These are phyloP conservation scores for Cephalopholis sonnerati DNA, from an alignment of 2,113 vertebrate species.

Conservation along the genomic window DNA sequence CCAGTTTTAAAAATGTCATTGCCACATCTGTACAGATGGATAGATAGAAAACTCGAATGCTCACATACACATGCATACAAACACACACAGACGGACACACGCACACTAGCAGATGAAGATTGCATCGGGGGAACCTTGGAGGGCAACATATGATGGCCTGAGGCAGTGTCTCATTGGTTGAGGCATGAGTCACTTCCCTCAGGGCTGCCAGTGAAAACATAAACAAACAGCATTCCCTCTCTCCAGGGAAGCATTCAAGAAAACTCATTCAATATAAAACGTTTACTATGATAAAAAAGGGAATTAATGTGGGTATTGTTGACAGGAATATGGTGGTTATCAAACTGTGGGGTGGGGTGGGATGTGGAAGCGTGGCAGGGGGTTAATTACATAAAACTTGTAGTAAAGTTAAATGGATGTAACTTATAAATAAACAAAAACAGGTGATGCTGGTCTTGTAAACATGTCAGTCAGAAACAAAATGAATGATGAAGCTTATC, in stretches of 20 bases:
- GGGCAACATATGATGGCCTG: conserved; percentile 77
- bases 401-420: not conserved
- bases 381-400: not conserved
- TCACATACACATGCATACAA: conserved; percentile 17
- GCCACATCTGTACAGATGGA: not conserved
- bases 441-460: not conserved
- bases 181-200: conserved; percentile 71
- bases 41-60: not conserved
- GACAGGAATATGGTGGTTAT: not conserved
- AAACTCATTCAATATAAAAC: conserved; percentile 10
- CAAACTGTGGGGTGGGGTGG: not conserved
- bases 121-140: conserved; percentile 64
- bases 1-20: not conserved
- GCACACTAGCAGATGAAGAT: conserved; percentile 48
- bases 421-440: conserved; percentile 2
- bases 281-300: not conserved
- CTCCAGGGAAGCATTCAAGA: conserved; percentile 30
- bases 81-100: conserved; percentile 30
- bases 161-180: conserved; percentile 71
- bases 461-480: not conserved
- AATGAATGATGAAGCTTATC: not conserved
- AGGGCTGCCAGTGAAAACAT: conserved; percentile 58
- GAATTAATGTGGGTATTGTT: not conserved
- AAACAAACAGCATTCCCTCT: conserved; percentile 65
- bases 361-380: not conserved